phyloP scores from a whole-genome alignment of 2,888 invertebrate genomes.

The Eupithecia abbreviata region DNA sequence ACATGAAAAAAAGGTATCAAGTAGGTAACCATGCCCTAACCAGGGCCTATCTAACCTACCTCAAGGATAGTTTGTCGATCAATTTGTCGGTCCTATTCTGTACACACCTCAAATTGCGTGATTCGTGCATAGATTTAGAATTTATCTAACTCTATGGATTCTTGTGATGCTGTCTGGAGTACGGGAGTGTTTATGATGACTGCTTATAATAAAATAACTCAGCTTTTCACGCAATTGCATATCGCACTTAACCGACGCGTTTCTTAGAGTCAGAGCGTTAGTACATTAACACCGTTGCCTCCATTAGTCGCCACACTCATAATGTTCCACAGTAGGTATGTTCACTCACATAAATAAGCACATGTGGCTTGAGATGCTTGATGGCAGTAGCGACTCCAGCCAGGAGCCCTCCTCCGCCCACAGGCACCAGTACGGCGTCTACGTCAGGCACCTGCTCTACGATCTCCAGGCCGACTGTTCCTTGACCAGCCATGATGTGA shows the following conservation, averaged over 20 bases:
- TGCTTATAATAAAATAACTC: background rate
- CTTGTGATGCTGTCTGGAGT: too few relatives aligned
- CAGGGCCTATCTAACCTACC: too few relatives aligned
- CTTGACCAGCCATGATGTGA: slow-evolving; percentile 97
- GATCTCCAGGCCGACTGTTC: slow-evolving; percentile 96
- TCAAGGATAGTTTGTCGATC: too few relatives aligned
- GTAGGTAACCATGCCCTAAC: too few relatives aligned
- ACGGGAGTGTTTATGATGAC: background rate
- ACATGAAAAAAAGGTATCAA: too few relatives aligned
- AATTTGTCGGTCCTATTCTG: too few relatives aligned
- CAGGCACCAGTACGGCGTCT: slow-evolving; percentile 95
- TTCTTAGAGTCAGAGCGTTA: background rate
- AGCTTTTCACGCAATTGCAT: background rate
- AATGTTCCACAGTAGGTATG: background rate
- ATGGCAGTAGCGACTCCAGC: slow-evolving; percentile 96
- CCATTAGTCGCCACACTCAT: background rate
- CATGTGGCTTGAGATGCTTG: slow-evolving; percentile 92
- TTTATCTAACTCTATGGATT: too few relatives aligned
- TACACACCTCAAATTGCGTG: too few relatives aligned
- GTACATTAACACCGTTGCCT: background rate
- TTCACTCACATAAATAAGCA: slow-evolving; percentile 91
- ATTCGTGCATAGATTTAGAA: too few relatives aligned
- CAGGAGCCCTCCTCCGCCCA: slow-evolving; percentile 96
- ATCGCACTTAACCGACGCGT: background rate
- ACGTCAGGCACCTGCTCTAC: slow-evolving; percentile 94